phyloP scores from a whole-genome alignment of 2,113 vertebrate species.

The Cebidichthys violaceus region DNA sequence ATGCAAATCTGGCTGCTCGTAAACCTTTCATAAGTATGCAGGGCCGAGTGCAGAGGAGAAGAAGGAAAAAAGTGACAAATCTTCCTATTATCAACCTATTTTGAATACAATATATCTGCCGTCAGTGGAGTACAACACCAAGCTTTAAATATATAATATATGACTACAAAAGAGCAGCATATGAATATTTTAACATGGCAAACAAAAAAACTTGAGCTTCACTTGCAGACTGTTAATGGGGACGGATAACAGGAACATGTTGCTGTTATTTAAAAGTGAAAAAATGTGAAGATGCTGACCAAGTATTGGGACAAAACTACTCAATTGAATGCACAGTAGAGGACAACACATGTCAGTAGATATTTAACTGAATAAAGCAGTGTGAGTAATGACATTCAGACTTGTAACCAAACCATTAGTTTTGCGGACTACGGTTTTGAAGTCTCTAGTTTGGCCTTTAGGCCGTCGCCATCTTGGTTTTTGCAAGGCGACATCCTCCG shows the following conservation, averaged over 20 bases:
- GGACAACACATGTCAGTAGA: too few species aligned
- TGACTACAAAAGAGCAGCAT: neutral
- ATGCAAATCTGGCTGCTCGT: constrained; percentile 11
- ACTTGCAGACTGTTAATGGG: neutral
- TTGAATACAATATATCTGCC: constrained; percentile 2
- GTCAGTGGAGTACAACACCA: constrained; percentile 5
- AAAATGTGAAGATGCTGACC: too few species aligned
- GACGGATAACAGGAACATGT: neutral
- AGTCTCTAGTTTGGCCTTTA: too few species aligned
- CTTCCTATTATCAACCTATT: constrained; percentile 21
- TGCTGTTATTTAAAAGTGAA: neutral
- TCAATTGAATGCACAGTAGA: too few species aligned
- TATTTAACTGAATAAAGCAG: too few species aligned
- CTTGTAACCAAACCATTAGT: too few species aligned
- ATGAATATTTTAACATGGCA: constrained; percentile 29
- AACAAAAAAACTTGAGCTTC: neutral
- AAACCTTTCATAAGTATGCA: constrained; percentile 9
- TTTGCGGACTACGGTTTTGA: too few species aligned
- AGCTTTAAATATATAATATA: constrained; percentile 29
- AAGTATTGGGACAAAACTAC: too few species aligned
- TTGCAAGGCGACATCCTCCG: too few species aligned
- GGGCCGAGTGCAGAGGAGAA: neutral
- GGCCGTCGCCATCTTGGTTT: too few species aligned
- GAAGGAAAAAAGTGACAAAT: constrained; percentile 6
- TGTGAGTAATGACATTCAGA: too few species aligned